phyloP scores from a whole-genome alignment of 1,140 invertebrate genomes.

The Batillaria attramentaria region DNA sequence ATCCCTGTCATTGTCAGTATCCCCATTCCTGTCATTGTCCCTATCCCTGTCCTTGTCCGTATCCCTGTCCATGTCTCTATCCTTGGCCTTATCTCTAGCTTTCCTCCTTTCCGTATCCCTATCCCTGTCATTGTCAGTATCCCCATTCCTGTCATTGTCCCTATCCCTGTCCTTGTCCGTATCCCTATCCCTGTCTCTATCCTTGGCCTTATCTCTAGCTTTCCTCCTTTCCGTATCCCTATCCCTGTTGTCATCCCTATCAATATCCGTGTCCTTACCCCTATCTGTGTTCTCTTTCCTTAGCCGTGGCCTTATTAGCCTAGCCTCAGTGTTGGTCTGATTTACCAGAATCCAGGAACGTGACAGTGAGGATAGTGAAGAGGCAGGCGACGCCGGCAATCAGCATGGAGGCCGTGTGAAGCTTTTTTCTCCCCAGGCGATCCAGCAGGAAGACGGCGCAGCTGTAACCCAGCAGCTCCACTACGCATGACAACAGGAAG shows the following conservation, averaged over 20 bases:
- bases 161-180: too few relatives aligned
- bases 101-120: not conserved
- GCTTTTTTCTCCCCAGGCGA: slow-evolving; percentile 42
- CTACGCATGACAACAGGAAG: slow-evolving; percentile 73
- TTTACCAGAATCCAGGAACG: slow-evolving; percentile 27
- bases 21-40: not conserved
- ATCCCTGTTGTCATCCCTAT: not conserved
- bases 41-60: too few relatives aligned
- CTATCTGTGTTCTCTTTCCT: not conserved
- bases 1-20: not conserved
- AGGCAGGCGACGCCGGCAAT: slow-evolving; percentile 46
- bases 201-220: not conserved
- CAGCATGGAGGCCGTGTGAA: slow-evolving; percentile 46
- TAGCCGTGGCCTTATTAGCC: too few relatives aligned
- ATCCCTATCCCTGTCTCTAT: not conserved
- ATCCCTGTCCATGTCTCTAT: too few relatives aligned
- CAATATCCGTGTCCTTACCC: not conserved
- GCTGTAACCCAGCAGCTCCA: slow-evolving; percentile 83
- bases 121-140: not conserved
- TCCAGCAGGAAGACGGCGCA: slow-evolving; percentile 74
- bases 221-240: not conserved
- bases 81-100: not conserved
- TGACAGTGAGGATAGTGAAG: slow-evolving; percentile 41
- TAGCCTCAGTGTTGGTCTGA: too few relatives aligned
- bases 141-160: not conserved